Percentiles rank a stretch among this genome's conserved stretches.
These are phyloP conservation scores for Ivindomyrus marchei DNA, from an alignment of 2,113 vertebrate genomes.

Conservation along the genomic window DNA sequence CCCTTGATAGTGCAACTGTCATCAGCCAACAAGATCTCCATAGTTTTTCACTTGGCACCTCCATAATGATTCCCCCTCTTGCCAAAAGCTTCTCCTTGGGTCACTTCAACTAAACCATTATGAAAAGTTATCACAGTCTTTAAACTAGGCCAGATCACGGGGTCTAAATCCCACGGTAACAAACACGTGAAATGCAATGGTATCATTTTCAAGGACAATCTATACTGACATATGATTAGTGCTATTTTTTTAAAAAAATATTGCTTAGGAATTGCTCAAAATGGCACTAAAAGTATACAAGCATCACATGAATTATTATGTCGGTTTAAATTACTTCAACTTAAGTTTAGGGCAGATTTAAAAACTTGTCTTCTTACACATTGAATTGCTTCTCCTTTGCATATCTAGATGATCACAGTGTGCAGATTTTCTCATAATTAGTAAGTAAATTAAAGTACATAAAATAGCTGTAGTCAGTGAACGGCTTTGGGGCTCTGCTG, in stretches of 20 bases:
- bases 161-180: not conserved
- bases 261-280: not conserved
- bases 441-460: not conserved
- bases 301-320: not conserved
- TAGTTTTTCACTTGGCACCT: constrained; percentile 15
- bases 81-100: not conserved
- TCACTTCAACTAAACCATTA: not conserved
- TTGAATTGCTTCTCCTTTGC: not conserved
- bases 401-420: not conserved
- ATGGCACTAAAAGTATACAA: not conserved
- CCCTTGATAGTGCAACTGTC: not conserved
- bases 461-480: not conserved
- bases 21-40: constrained; percentile 15
- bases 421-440: not conserved
- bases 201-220: not conserved
- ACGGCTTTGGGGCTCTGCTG: not conserved
- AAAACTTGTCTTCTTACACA: not conserved
- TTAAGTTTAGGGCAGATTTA: not conserved
- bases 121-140: not conserved
- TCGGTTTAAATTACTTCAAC: not conserved
- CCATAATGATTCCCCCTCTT: constrained; percentile 18
- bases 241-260: not conserved
- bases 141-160: not conserved
- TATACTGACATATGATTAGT: not conserved
- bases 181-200: not conserved